phyloP scores from a whole-genome alignment of 1,140 invertebrate genomes.

The Polypedilum pembai region DNA sequence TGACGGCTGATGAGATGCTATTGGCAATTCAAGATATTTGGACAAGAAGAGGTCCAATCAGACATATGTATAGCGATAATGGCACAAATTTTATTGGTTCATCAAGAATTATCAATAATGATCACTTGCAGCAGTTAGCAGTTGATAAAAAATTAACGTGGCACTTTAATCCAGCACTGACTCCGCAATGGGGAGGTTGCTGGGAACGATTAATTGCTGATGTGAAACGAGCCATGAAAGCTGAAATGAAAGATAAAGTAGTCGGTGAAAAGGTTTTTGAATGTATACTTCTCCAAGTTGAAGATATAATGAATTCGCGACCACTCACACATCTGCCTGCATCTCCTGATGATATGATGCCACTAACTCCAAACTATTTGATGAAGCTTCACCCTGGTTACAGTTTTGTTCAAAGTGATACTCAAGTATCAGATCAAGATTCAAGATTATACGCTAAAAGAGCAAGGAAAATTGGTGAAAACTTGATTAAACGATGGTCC shows the following conservation, averaged over 20 bases:
- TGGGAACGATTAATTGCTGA: slow-evolving; percentile 35
- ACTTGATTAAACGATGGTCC: too few species aligned
- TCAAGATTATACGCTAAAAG: too few species aligned
- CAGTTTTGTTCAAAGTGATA: too few species aligned
- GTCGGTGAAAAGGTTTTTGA: too few species aligned
- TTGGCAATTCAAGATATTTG: neutral
- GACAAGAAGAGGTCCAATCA: neutral
- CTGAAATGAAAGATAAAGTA: too few species aligned
- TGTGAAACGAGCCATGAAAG: neutral
- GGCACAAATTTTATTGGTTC: slow-evolving; percentile 36
- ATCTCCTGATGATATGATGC: slow-evolving; percentile 31
- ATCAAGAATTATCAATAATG: neutral
- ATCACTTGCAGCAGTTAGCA: neutral
- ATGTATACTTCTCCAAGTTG: neutral
- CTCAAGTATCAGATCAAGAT: too few species aligned
- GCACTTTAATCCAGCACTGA: slow-evolving; percentile 34
- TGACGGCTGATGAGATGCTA: slow-evolving; percentile 32
- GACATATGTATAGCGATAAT: slow-evolving; percentile 32
- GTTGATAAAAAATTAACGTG: neutral
- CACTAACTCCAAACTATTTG: slow-evolving; percentile 35
- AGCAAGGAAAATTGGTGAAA: too few species aligned
- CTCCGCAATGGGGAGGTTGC: slow-evolving; percentile 35
- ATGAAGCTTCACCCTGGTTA: too few species aligned
- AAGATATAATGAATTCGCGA: slow-evolving; percentile 32
- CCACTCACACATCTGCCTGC: slow-evolving; percentile 33